A percentile compares a stretch with the other conserved stretches of the same genome.
These are phyloP conservation scores for Epizoanthus scotinus DNA, from an alignment of 92 coral and sea anemone genomes.

Conservation along the genomic window DNA sequence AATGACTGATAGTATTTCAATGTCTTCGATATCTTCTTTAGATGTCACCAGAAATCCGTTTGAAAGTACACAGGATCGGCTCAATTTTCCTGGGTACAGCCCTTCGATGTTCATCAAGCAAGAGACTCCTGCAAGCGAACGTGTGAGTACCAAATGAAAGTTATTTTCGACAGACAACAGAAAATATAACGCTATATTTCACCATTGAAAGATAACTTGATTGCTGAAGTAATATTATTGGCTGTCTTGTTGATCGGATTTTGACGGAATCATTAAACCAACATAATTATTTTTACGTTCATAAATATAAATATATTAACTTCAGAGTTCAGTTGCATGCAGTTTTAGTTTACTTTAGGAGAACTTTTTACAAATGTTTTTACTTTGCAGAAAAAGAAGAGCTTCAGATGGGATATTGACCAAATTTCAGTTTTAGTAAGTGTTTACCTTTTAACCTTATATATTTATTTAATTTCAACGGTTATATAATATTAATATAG, in stretches of 20 bases:
- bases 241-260: not conserved
- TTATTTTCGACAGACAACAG: not conserved
- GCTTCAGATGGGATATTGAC: slow-evolving; percentile 93
- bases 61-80: slow-evolving; percentile 80
- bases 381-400: slow-evolving; percentile 61
- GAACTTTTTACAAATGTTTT: not conserved
- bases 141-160: slow-evolving; percentile 58
- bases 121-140: slow-evolving; percentile 87
- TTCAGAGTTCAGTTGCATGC: no score
- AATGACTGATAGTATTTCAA: slow-evolving; percentile 67
- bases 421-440: slow-evolving; percentile 95
- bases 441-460: not conserved
- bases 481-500: no score
- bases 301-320: no score
- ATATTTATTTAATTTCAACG: not conserved
- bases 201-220: not conserved
- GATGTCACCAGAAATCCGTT: slow-evolving; percentile 92
- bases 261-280: no score
- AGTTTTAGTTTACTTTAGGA: no score
- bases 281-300: no score
- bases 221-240: not conserved
- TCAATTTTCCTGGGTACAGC: slow-evolving; percentile 88
- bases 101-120: slow-evolving; percentile 93
- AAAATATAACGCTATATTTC: no score
- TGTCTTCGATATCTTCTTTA: slow-evolving; percentile 69